These are phyloP conservation scores for Cuniculus paca DNA, from an alignment of 2,797 vertebrate species.

Conservation along the genomic window DNA sequence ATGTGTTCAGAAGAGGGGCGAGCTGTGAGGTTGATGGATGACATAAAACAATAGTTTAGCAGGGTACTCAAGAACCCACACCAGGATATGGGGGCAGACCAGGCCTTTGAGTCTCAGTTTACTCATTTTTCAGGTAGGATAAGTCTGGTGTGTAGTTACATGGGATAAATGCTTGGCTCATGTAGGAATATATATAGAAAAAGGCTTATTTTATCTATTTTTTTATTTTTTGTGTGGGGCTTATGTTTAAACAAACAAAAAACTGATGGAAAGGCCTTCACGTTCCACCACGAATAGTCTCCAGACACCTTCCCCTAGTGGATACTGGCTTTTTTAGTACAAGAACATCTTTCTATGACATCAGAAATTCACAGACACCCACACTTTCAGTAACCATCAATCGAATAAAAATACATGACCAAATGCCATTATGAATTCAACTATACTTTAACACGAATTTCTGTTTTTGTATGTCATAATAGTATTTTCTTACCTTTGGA, in stretches of 20 bases:
- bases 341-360: not conserved
- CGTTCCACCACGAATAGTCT: not conserved
- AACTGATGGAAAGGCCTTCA: not conserved
- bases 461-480: not conserved
- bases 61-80: not conserved
- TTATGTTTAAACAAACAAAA: not conserved
- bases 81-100: not conserved
- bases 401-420: not conserved
- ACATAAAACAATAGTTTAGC: not conserved
- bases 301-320: not conserved
- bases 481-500: not conserved
- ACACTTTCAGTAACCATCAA: not conserved
- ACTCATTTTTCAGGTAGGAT: not conserved
- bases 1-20: not conserved
- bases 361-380: not conserved
- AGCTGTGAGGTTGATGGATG: not conserved
- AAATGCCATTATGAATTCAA: not conserved
- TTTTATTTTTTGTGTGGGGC: not conserved
- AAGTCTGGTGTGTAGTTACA: not conserved
- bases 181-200: not conserved
- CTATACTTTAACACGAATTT: not conserved
- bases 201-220: not conserved
- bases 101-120: not conserved
- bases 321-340: not conserved
- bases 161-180: not conserved